A percentile compares a stretch with the other conserved stretches of the same genome.
phyloP scores from a whole-genome alignment of 2,888 invertebrate species.

The Salticus scenicus region DNA sequence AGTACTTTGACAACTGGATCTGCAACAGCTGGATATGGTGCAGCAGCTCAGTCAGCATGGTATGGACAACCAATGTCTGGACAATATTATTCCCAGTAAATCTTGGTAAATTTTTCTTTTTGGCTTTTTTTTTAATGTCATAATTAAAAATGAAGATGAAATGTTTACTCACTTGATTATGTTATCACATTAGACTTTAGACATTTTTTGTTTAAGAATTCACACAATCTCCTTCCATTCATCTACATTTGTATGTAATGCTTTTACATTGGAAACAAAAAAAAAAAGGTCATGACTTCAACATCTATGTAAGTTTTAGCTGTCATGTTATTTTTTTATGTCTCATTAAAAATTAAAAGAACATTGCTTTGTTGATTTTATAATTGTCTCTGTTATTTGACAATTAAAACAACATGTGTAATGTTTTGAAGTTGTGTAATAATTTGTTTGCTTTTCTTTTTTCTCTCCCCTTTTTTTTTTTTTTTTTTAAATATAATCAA shows the following conservation, averaged over 20 bases:
- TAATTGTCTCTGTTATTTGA: too few relatives aligned
- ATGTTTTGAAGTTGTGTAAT: too few relatives aligned
- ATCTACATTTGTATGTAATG: not conserved
- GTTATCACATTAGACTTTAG: not conserved
- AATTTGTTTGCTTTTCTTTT: too few relatives aligned
- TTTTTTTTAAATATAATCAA: too few relatives aligned
- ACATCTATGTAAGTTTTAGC: not conserved
- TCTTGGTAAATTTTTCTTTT: not conserved
- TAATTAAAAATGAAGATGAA: not conserved
- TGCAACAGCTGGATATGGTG: not conserved
- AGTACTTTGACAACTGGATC: not conserved
- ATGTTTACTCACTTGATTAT: not conserved
- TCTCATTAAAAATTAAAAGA: not conserved
- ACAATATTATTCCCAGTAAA: not conserved
- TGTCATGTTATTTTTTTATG: constrained; percentile 3
- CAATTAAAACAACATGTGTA: too few relatives aligned
- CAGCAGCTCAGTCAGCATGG: not conserved
- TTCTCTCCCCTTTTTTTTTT: too few relatives aligned
- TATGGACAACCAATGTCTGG: not conserved
- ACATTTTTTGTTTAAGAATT: not conserved
- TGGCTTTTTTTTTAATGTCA: not conserved
- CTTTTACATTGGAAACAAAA: not conserved
- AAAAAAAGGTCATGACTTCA: not conserved
- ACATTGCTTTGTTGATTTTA: not conserved
- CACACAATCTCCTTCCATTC: not conserved